These are phyloP conservation scores for Apis florea DNA, from an alignment of 1,140 invertebrate species.

Conservation along the genomic window DNA sequence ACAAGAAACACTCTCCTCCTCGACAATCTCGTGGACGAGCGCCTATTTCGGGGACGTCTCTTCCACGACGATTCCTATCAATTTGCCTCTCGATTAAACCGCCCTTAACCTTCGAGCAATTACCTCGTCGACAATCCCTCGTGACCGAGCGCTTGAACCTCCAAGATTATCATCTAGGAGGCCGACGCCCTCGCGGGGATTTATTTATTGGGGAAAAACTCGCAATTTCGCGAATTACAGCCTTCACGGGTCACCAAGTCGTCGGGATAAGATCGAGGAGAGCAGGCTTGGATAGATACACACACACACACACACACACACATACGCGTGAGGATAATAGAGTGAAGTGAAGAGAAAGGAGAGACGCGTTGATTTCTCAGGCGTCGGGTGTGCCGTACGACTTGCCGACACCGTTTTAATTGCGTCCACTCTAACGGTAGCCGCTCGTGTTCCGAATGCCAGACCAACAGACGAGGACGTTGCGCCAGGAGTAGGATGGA, in stretches of 20 bases:
- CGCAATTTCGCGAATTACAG: constrained; percentile 19
- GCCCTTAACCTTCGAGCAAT: neutral
- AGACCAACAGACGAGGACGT: constrained; percentile 20
- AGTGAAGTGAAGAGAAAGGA: constrained; percentile 43
- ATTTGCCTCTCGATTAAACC: constrained; percentile 13
- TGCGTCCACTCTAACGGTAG: constrained; percentile 76
- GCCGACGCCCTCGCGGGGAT: neutral
- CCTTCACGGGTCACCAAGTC: constrained; percentile 8
- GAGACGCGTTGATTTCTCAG: constrained; percentile 45
- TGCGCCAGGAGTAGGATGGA: neutral
- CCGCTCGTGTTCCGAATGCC: constrained; percentile 49
- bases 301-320: no score
- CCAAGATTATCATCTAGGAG: neutral
- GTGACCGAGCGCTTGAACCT: neutral
- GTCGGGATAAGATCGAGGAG: neutral
- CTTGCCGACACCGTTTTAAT: constrained; percentile 80
- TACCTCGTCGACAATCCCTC: neutral
- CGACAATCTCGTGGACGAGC: neutral
- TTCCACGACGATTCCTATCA: constrained; percentile 1
- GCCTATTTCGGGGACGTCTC: neutral
- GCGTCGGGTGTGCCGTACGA: constrained; percentile 66
- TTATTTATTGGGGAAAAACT: constrained; percentile 1
- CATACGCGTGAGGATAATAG: constrained; percentile 52
- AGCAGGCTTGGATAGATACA: no score
- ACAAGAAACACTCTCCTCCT: neutral